Evolutionary conservation across 2,113 vertebrate species (phyloP), one percentile per base, ranked within the genome.

Genomic region (Mesembrinibis cayennensis): DNA sequence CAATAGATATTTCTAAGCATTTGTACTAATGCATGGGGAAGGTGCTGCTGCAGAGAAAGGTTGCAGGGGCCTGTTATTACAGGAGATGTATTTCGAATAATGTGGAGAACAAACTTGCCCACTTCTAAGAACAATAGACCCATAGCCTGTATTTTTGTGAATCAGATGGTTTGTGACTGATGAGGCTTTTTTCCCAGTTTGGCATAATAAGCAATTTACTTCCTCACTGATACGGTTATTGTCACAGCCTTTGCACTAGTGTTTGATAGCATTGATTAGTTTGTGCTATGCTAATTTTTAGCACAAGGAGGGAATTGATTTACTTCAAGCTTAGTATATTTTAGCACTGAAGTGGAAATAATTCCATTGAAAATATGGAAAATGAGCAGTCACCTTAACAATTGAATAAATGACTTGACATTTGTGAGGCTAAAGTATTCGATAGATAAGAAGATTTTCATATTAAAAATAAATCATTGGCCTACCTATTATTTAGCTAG

Each of bases 341-440:
- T 98, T 98, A 98, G 97, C 98, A 98, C 98, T 98, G 98, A 98
- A 98, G 97, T 98, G 97, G 97, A 98, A 98, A 98, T 97, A 97
- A 97, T 98, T 98, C 95, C 96, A 98, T 95, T 95, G 97, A 97
- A 98, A 98, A 97, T 98, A 98, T 98, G 95, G 98, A 97, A 97
- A 98, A 97, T 97, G 97, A 71, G 95, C 95, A 97, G 96, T 98
- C 98, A 98, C 94, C 92, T 97, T 97, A 98, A 97, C 97, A 97
- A 97, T 97, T 98, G 97, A 97, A 98, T 98, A 98, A 98, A 98
- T 98, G 97, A 91, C 98, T 98, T 98, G 98, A 98, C 98, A 98
- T 98, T 98, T 98, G 93, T 98, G 97, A 93, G 96, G 95, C 90
- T 97, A 96, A 98, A 98, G 96, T 95, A 98, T 98, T 98, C 96